Evolutionary conservation across 1,140 invertebrate species (phyloP), one percentile per base, ranked within the genome.

Genomic region (Drosophila nikananu): DNA sequence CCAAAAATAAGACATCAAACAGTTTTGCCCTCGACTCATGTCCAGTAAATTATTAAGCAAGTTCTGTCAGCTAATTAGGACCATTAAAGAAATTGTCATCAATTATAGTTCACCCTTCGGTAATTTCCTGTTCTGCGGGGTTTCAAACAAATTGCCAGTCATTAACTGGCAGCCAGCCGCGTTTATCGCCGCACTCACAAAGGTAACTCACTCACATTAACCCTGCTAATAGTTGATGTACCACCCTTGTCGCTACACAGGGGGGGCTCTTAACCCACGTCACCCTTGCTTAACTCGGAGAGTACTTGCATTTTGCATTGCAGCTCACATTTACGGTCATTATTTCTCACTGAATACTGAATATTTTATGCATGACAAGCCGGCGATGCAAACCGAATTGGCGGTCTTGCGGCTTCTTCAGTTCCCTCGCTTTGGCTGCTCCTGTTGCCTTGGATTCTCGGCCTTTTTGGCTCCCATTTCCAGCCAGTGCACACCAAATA

Each of bases 331-430:
- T 55, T 55, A 55, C 32, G 23, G 52, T 21, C 52, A 37, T 64
- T 64, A 75, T 75, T 57, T 75, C n/a, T 17, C 41, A 23, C 19
- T 75, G 51, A 74, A 75, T 75, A 19, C 19, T 75, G 51, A 62
- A 75, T 75, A 74, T 64, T 75, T 75, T 74, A 74, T 75, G 70
- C 70, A 74, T 63, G 49, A 54, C 48, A 37, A 64, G 46, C 49
- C 68, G 23, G 57, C 58, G 35, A 55, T 75, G 72, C 70, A 48
- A 63, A 39, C 70, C 42, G 62, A 75, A 75, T 75, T 75, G 70
- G 72, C 58, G 71, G 70, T 74, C 35, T 64, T 73, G 70, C 52
- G 66, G 64, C 55, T 37, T 23, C 54, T 39, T 21, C 48, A 55
- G 23, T 67, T 46, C 23, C 62, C 39, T 39, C 23, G 13, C 30